These are phyloP conservation scores for Actenoides lindsayi DNA, from an alignment of 2,113 vertebrate species.

Conservation along the genomic window DNA sequence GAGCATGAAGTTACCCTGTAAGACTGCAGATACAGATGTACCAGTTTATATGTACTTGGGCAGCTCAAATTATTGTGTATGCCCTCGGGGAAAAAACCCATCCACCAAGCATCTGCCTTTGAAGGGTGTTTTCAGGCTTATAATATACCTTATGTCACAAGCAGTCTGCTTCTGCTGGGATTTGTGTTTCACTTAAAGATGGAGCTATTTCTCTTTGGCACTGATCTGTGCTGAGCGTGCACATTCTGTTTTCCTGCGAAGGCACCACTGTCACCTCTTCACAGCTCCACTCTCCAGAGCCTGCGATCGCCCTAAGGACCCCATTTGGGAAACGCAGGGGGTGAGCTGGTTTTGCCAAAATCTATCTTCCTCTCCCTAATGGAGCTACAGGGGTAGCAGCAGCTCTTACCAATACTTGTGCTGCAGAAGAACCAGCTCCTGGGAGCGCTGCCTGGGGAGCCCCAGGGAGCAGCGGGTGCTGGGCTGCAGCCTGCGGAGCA, in stretches of 20 bases:
- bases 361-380: background rate
- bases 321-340: background rate
- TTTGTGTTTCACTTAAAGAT: background rate
- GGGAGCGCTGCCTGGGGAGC: background rate
- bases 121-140: background rate
- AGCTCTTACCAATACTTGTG: background rate
- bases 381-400: rapidly evolving
- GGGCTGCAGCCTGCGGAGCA: background rate
- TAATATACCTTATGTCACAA: background rate
- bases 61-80: background rate
- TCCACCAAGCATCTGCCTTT: background rate
- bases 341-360: background rate
- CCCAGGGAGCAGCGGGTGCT: background rate
- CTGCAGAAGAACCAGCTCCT: background rate
- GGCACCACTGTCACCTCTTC: background rate
- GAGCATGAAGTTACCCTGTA: background rate
- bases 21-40: background rate
- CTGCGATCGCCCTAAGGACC: background rate
- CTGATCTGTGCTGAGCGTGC: background rate
- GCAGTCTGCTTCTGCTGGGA: background rate
- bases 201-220: background rate
- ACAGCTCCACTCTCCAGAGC: background rate
- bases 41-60: background rate
- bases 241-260: background rate
- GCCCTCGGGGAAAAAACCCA: background rate